Evolutionary conservation across 2,797 vertebrate genomes (phyloP), one percentile per base, ranked within the genome.

Genomic region (Neostethus bicornis): DNA sequence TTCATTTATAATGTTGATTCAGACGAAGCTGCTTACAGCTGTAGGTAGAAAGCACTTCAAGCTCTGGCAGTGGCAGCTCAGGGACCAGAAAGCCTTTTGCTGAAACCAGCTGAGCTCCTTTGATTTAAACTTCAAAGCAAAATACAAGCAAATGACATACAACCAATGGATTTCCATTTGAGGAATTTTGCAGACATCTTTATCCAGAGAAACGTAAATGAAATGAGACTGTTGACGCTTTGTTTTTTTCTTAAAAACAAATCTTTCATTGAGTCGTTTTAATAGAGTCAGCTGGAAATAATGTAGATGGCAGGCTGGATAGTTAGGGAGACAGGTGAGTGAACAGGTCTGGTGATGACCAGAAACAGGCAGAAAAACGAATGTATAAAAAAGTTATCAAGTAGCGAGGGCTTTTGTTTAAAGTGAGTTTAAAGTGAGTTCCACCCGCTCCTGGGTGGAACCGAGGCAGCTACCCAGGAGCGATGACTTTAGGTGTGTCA

Each of bases 41-140:
- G 37, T n/a, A 53, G 61, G 37, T 25, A 28, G 61, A 3, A 26
- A 42, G 38, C 54, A 47, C 35, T 25, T 63, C 63, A 7, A 63
- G 66, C 51, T 57, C 32, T 31, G 14, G 51, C 4, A 56, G 56
- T 23, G 50, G 66, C 75, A 62, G 69, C 72, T 0, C 61, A 67
- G 77, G 73, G 79, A 80, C 52, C 54, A 42, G 16, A 70, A 71
- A 73, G 54, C 59, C 61, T 79, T 79, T 72, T 60, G 59, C 72
- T 70, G 74, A 53, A 56, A 77, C 73, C 73, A 81, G 76, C 83
- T 56, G 69, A 82, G 78, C 68, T 54, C 58, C 79, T 86, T 81
- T 86, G 81, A 83, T 83, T 77, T 56, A n/a, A 49, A 80, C 80
- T 80, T 88, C 80, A 82, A 84, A 83, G 80, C 58, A 8, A 37